Conservation (phyloP, 2,888 invertebrate genomes). For the Caenorhabditis wallacei region DNA sequence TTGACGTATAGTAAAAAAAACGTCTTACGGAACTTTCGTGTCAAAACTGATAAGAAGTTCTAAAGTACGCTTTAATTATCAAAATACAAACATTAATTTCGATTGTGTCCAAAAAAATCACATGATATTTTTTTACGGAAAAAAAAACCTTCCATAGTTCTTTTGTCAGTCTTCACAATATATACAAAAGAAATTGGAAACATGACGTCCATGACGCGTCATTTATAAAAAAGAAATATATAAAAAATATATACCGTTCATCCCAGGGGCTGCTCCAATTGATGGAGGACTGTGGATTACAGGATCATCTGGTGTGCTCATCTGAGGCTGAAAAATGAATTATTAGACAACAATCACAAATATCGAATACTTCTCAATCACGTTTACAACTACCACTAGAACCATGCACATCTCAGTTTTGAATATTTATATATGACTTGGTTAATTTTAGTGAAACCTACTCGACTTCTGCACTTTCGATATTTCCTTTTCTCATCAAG, state of each 20-base stretch:
- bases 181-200: background rate
- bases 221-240: background rate
- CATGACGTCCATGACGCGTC: slow-evolving; percentile 13
- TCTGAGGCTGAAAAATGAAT: slow-evolving; percentile 76
- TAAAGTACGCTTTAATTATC: background rate
- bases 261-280: slow-evolving; percentile 65
- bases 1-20: background rate
- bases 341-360: slow-evolving; percentile 13
- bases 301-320: slow-evolving; percentile 81
- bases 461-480: slow-evolving; percentile 32
- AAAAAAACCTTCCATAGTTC: slow-evolving; percentile 1
- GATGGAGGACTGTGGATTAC: slow-evolving; percentile 81
- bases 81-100: background rate
- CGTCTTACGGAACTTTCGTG: background rate
- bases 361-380: slow-evolving; percentile 20
- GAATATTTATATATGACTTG: background rate
- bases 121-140: slow-evolving; percentile 14
- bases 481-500: slow-evolving; percentile 17
- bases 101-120: background rate
- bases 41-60: background rate
- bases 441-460: slow-evolving; percentile 11
- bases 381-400: slow-evolving; percentile 36
- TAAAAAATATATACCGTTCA: slow-evolving; percentile 40
- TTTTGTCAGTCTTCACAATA: background rate
- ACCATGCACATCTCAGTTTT: slow-evolving; percentile 31